phyloP scores from a whole-genome alignment of 2,797 vertebrate species.

The Pangasius krempfi region DNA sequence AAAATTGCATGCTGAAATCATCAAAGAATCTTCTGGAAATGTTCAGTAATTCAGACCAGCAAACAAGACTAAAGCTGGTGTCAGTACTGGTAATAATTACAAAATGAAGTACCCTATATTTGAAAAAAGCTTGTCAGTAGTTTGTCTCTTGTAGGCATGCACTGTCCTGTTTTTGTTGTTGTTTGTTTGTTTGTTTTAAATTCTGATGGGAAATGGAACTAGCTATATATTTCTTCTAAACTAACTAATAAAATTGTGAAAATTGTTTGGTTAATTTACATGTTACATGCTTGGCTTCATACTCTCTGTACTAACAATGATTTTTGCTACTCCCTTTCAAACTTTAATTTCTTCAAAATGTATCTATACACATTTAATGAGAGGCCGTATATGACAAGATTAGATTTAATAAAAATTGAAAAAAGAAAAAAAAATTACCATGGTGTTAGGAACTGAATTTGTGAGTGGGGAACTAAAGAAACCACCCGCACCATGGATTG shows the following conservation, averaged over 20 bases:
- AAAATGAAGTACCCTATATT: background rate
- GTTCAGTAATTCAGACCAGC: background rate
- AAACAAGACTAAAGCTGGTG: background rate
- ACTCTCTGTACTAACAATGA: background rate
- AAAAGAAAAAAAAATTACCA: background rate
- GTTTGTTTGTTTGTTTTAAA: background rate
- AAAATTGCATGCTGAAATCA: background rate
- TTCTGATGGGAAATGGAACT: background rate
- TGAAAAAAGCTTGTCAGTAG: background rate
- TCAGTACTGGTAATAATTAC: background rate
- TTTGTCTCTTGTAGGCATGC: background rate
- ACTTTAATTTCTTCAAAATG: background rate
- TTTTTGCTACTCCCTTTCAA: background rate
- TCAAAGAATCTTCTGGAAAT: background rate
- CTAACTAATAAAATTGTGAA: background rate
- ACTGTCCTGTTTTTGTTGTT: background rate
- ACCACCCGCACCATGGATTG: too few relatives aligned
- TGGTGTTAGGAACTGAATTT: background rate
- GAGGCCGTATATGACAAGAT: background rate
- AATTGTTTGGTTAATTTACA: background rate
- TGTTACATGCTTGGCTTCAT: background rate
- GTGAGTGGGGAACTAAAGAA: background rate
- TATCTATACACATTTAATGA: background rate
- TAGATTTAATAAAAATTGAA: background rate
- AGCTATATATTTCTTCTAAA: background rate